phyloP scores from a whole-genome alignment of 2,888 invertebrate genomes.

The Meiosimyza decipiens region DNA sequence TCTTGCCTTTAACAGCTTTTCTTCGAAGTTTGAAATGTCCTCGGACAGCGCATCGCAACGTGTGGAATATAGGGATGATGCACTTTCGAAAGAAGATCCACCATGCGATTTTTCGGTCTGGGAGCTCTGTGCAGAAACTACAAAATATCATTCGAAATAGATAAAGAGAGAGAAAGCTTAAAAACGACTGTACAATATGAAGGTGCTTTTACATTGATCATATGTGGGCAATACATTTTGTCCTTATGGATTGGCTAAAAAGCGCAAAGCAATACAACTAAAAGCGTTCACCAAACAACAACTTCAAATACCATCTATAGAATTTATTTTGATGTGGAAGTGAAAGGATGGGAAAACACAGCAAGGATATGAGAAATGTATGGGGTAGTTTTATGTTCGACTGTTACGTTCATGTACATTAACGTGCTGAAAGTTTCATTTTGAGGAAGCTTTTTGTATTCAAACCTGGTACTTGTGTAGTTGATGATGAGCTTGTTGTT shows the following conservation, averaged over 20 bases:
- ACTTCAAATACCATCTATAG: slow-evolving; percentile 60
- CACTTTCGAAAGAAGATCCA: slow-evolving; percentile 89
- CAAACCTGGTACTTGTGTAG: slow-evolving; percentile 68
- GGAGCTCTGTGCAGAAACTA: slow-evolving; percentile 66
- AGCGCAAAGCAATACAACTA: slow-evolving; percentile 25
- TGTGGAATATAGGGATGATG: slow-evolving; percentile 83
- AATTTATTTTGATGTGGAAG: slow-evolving; percentile 5
- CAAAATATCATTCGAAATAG: neutral
- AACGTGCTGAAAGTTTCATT: slow-evolving; percentile 41
- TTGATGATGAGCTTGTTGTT: slow-evolving; percentile 67
- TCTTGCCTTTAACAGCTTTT: slow-evolving; percentile 24
- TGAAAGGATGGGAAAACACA: slow-evolving; percentile 25
- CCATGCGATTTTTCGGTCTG: slow-evolving; percentile 73
- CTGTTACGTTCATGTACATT: slow-evolving; percentile 10
- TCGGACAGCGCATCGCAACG: slow-evolving; percentile 76
- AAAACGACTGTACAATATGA: too few relatives aligned
- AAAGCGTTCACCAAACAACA: slow-evolving; percentile 64
- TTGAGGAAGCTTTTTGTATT: slow-evolving; percentile 43
- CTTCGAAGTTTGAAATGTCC: slow-evolving; percentile 71
- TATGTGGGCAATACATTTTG: neutral
- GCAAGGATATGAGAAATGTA: slow-evolving; percentile 15
- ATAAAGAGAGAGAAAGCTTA: too few relatives aligned
- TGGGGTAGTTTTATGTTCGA: neutral
- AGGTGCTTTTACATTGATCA: too few relatives aligned
- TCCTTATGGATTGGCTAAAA: slow-evolving; percentile 5